Conservation (phyloP, 1,140 invertebrate genomes). For the Dreissena polymorpha region DNA sequence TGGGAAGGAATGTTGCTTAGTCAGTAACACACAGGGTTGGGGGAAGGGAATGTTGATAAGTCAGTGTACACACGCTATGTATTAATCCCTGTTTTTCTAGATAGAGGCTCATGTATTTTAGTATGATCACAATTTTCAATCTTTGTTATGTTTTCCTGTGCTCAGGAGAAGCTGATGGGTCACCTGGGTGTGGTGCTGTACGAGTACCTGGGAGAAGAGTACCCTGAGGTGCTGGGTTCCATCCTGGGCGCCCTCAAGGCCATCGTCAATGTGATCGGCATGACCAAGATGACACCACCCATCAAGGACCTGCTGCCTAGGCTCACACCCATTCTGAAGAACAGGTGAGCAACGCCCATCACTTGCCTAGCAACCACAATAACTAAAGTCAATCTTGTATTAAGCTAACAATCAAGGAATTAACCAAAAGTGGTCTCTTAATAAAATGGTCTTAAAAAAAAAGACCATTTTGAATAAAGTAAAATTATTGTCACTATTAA, state of each 20-base stretch:
- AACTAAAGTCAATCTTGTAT: no score
- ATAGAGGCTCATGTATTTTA: no score
- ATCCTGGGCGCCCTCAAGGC: slow-evolving; percentile 99
- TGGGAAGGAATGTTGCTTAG: slow-evolving; percentile 65
- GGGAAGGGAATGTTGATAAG: no score
- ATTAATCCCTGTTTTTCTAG: no score
- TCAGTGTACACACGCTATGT: no score
- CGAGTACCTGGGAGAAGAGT: slow-evolving; percentile 99
- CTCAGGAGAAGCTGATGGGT: slow-evolving; percentile 98
- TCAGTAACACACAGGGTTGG: slow-evolving; percentile 74
- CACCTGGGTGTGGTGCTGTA: slow-evolving; percentile 99
- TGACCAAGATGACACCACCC: slow-evolving; percentile 99
- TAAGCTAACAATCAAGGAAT: no score
- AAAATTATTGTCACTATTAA: no score
- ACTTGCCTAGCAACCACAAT: no score
- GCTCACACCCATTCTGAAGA: slow-evolving; percentile 98
- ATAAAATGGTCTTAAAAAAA: no score
- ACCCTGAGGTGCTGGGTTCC: slow-evolving; percentile 99
- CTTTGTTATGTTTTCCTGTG: slow-evolving; percentile 58
- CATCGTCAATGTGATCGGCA: slow-evolving; percentile 99
- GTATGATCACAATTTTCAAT: no score
- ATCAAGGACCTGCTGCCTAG: slow-evolving; percentile 99
- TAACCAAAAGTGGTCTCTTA: no score
- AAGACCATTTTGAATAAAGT: no score
- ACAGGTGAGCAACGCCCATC: slow-evolving; percentile 76